Conservation (phyloP, 1,140 invertebrate genomes). For the Wiebesia pumilae region DNA sequence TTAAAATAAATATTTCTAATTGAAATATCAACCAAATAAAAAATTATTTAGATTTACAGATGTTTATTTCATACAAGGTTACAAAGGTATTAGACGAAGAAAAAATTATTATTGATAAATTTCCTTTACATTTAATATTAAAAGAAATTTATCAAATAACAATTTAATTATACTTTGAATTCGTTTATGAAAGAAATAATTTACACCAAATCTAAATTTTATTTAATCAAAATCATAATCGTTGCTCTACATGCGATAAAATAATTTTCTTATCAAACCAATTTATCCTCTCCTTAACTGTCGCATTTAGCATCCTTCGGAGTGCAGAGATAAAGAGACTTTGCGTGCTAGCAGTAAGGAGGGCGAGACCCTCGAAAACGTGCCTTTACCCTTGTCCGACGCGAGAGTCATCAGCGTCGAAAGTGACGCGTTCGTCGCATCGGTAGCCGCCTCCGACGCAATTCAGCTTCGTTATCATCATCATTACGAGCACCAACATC, state of each 20-base stretch:
- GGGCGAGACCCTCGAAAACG: conserved; percentile 68
- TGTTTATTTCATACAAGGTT: too few relatives aligned
- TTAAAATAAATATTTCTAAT: not conserved
- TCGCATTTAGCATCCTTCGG: conserved; percentile 60
- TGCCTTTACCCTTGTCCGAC: conserved; percentile 67
- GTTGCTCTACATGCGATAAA: not conserved
- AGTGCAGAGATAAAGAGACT: conserved; percentile 65
- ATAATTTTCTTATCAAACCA: not conserved
- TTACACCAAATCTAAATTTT: not conserved
- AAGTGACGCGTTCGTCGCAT: conserved; percentile 64
- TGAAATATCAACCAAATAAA: not conserved
- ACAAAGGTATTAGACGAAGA: too few relatives aligned
- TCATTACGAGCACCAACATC: not conserved
- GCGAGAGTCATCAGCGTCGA: conserved; percentile 64
- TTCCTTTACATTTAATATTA: too few relatives aligned
- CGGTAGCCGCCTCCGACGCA: conserved; percentile 59
- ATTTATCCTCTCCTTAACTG: not conserved
- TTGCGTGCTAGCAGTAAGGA: conserved; percentile 67
- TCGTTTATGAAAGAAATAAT: not conserved
- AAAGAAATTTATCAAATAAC: too few relatives aligned
- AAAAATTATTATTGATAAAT: too few relatives aligned
- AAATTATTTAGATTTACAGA: not conserved
- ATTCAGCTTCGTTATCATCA: conserved; percentile 7
- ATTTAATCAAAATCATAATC: not conserved
- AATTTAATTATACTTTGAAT: too few relatives aligned